phyloP scores from a whole-genome alignment of 1,140 invertebrate species.

The Pissodes strobi region DNA sequence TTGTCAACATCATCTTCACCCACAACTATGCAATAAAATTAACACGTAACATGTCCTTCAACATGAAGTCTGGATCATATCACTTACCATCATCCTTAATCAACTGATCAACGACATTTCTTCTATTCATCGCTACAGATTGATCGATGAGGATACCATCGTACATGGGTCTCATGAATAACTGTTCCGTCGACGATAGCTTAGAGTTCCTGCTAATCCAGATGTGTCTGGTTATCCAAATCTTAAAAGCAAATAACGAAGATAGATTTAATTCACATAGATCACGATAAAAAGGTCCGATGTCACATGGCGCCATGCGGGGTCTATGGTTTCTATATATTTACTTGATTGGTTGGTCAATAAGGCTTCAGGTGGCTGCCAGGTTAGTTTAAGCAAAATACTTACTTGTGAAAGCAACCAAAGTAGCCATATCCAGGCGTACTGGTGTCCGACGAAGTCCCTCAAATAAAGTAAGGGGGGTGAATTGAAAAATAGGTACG shows the following conservation, averaged over 20 bases:
- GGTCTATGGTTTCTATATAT: no score
- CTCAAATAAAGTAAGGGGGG: slow-evolving; percentile 62
- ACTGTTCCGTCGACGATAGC: slow-evolving; percentile 76
- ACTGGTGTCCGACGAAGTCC: slow-evolving; percentile 64
- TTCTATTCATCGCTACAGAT: slow-evolving; percentile 80
- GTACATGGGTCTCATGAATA: slow-evolving; percentile 85
- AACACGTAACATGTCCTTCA: no score
- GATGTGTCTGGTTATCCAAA: slow-evolving; percentile 81
- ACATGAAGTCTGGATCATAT: no score
- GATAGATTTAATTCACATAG: neutral
- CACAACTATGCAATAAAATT: no score
- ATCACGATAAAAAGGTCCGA: no score
- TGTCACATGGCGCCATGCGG: no score
- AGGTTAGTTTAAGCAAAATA: no score
- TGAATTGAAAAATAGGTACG: slow-evolving; percentile 71
- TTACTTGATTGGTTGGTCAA: no score
- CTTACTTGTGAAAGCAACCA: slow-evolving; percentile 70
- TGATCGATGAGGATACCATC: slow-evolving; percentile 83
- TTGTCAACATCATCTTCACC: neutral
- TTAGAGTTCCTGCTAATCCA: slow-evolving; percentile 80
- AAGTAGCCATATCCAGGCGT: slow-evolving; percentile 71
- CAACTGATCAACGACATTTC: slow-evolving; percentile 53
- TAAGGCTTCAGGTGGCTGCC: no score
- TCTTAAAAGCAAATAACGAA: slow-evolving; percentile 52
- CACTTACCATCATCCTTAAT: slow-evolving; percentile 25